phyloP scores from a whole-genome alignment of 2,888 invertebrate species.

The Hydropsyche betteni region DNA sequence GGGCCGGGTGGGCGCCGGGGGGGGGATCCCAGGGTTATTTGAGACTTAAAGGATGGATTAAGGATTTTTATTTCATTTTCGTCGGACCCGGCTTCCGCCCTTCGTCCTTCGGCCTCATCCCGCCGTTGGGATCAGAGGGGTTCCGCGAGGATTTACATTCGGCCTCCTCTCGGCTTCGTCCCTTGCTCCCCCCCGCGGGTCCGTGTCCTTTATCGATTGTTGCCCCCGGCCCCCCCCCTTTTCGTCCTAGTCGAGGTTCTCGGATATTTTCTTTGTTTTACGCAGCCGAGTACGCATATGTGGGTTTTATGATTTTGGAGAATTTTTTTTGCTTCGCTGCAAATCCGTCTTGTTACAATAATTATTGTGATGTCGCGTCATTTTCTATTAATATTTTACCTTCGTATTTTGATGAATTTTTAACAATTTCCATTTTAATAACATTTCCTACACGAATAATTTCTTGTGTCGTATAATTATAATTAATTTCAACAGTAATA shows the following conservation, averaged over 20 bases:
- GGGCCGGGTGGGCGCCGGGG: too few relatives aligned
- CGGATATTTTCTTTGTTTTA: slow-evolving; percentile 40
- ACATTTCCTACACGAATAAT: too few relatives aligned
- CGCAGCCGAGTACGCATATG: too few relatives aligned
- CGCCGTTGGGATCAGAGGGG: slow-evolving; percentile 27
- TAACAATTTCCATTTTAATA: too few relatives aligned
- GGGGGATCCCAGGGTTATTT: slow-evolving; percentile 32
- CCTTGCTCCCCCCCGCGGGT: neutral
- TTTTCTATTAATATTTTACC: too few relatives aligned
- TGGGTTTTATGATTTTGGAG: too few relatives aligned
- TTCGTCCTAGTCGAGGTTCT: neutral
- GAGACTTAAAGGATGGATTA: slow-evolving; percentile 47
- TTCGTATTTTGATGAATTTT: too few relatives aligned
- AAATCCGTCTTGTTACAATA: too few relatives aligned
- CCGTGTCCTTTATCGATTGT: slow-evolving; percentile 44
- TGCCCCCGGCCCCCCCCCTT: neutral
- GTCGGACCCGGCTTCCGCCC: slow-evolving; percentile 27
- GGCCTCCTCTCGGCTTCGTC: neutral
- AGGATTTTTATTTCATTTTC: slow-evolving; percentile 50
- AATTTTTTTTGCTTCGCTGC: too few relatives aligned
- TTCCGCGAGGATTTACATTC: slow-evolving; percentile 38
- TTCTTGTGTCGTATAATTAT: too few relatives aligned
- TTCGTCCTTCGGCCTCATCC: slow-evolving; percentile 10
- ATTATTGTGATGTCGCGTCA: too few relatives aligned
- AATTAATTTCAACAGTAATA: too few relatives aligned